Evolutionary conservation across 2,797 vertebrate genomes (phyloP), one percentile per base, ranked within the genome.

Genomic region (Poliocrania exsul): DNA sequence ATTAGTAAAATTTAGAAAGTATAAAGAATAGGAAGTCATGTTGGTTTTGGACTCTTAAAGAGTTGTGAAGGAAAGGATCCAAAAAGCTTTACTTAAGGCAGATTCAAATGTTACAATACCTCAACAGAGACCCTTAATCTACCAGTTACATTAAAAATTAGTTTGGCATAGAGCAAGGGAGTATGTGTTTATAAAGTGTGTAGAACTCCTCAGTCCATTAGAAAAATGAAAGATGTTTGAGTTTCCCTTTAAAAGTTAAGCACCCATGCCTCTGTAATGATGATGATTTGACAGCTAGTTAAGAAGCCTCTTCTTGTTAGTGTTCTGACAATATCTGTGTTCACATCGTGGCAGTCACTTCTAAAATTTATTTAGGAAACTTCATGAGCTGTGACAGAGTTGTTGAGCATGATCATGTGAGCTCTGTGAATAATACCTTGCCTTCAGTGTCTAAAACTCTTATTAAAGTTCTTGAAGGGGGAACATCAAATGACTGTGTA

Each of bases 181-280:
- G 6, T 4, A 6, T 4, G 25, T 54, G 77, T 87, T 56, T 54
- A 69, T 7, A 60, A 87, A 74, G 13, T 24, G 16, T 26, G 11
- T 74, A 81, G 53, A 26, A 21, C n/a, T 90, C 86, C 58, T 90
- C 73, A 88, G 73, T 67, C 56, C 37, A 50, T 88, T 77, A 87
- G 47, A 78, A 88, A 82, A 90, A 86, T 77, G 31, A 88, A 88
- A 65, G 13, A 44, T 72, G 6, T 65, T 91, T 54, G 42, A 71
- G 4, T 64, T 92, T 86, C 38, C 23, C 31, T 85, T 85, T 82
- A 54, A 74, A 92, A 92, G 49, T 85, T 93, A 88, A 94, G 81
- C 29, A 80, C 15, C 62, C 49, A 13, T 95, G 33, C 21, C n/a
- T 73, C 47, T 92, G 18, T 80, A 85, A 88, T 94, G 78, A 87